A percentile compares a stretch with the other conserved stretches of the same genome.
Evolutionary conservation across 2,888 invertebrate species (phyloP).

Genomic region (Caenorhabditis panamensis): DNA sequence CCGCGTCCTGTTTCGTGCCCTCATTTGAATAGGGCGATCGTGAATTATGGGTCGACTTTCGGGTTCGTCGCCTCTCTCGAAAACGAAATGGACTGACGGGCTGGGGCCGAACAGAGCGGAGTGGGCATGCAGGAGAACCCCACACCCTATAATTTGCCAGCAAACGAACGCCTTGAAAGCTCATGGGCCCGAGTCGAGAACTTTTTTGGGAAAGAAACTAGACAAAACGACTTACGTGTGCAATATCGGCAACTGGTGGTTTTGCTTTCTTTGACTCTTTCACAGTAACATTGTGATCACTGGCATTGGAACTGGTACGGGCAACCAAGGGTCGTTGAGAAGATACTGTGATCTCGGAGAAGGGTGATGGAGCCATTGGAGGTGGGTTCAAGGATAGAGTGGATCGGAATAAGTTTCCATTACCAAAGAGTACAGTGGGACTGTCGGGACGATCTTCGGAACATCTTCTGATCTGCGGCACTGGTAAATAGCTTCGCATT

Average conservation of each 20-base stretch:
- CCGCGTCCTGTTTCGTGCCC: constrained; percentile 5
- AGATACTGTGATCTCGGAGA: constrained; percentile 52
- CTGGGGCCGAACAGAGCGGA: neutral
- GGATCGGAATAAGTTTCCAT: constrained; percentile 39
- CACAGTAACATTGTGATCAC: constrained; percentile 10
- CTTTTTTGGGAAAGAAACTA: neutral
- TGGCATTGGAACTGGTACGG: constrained; percentile 21
- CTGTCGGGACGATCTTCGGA: constrained; percentile 10
- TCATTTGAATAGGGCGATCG: constrained; percentile 27
- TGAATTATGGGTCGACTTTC: constrained; percentile 24
- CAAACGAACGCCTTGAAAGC: constrained; percentile 4
- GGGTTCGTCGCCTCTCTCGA: neutral
- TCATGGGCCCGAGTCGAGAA: no score
- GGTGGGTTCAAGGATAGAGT: constrained; percentile 23
- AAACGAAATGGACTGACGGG: constrained; percentile 10
- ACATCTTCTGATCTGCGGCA: constrained; percentile 3
- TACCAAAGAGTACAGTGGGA: constrained; percentile 16
- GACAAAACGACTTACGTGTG: constrained; percentile 51
- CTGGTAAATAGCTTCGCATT: neutral
- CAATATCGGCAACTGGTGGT: constrained; percentile 54
- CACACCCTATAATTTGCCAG: constrained; percentile 17
- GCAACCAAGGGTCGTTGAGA: constrained; percentile 36
- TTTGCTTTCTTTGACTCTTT: constrained; percentile 50
- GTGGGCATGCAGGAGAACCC: neutral
- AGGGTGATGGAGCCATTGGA: constrained; percentile 46